Evolutionary conservation across 2,113 vertebrate species (phyloP).

Genomic region (Limanda limanda): DNA sequence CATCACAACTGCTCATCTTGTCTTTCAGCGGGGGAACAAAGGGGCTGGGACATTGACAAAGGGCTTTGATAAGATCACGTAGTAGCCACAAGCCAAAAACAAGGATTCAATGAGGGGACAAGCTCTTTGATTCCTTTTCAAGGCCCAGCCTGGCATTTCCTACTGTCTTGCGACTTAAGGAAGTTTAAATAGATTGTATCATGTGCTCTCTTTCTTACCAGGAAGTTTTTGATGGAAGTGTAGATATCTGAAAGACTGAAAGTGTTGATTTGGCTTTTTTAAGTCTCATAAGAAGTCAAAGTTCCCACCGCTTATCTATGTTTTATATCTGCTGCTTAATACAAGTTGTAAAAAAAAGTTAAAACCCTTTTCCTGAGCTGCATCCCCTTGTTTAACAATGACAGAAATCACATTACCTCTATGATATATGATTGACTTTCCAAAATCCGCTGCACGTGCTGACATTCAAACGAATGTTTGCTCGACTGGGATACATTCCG

Average conservation of each 20-base stretch:
- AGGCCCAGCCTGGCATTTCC: not conserved
- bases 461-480: conserved; percentile 15
- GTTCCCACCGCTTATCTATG: not conserved
- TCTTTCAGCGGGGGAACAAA: conserved; percentile 49
- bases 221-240: conserved; percentile 39
- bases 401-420: conserved; percentile 1
- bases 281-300: not conserved
- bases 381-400: not conserved
- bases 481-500: not conserved
- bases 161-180: conserved; percentile 21
- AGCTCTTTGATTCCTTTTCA: conserved; percentile 17
- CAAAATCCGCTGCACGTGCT: conserved; percentile 17
- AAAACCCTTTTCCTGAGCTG: not conserved
- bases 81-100: conserved; percentile 55
- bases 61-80: conserved; percentile 51
- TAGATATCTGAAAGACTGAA: conserved; percentile 9
- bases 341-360: no score
- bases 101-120: conserved; percentile 37
- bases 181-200: conserved; percentile 29
- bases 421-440: conserved; percentile 20
- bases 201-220: conserved; percentile 5
- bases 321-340: not conserved
- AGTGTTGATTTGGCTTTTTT: not conserved
- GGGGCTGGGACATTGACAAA: conserved; percentile 37
- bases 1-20: conserved; percentile 48